Evolutionary conservation across 2,113 vertebrate species (phyloP).

Genomic region (Anolis carolinensis): DNA sequence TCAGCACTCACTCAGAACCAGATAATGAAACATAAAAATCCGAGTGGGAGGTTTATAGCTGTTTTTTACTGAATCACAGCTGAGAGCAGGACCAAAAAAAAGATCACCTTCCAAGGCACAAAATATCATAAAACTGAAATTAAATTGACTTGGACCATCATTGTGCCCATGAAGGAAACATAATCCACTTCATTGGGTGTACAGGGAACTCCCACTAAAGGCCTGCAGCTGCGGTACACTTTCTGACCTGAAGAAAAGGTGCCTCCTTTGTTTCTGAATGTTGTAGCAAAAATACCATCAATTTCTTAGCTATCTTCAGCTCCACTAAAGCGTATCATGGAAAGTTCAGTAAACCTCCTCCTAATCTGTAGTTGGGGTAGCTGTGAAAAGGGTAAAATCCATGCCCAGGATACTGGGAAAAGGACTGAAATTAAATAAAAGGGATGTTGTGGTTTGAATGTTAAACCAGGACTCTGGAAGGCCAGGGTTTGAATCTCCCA

Average conservation of each 20-base stretch:
- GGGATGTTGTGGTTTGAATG: neutral
- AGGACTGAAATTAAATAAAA: neutral
- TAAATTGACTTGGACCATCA: neutral
- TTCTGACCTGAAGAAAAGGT: neutral
- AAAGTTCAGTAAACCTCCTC: neutral
- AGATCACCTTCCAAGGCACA: neutral
- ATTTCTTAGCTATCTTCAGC: neutral
- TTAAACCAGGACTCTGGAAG: too few species aligned
- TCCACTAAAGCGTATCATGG: neutral
- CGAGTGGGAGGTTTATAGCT: neutral
- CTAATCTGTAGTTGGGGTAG: neutral
- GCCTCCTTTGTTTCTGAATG: too few species aligned
- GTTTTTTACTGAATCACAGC: neutral
- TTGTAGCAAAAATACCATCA: neutral
- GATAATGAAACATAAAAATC: neutral
- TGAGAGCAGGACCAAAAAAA: neutral
- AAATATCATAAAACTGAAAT: neutral
- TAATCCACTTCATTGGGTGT: neutral
- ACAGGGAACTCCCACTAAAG: neutral
- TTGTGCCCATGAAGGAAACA: neutral
- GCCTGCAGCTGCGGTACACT: neutral
- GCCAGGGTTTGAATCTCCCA: too few species aligned
- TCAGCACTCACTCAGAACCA: neutral
- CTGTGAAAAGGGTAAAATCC: neutral
- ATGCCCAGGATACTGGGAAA: neutral